A percentile compares a stretch with the other conserved stretches of the same genome.
Evolutionary conservation across 2,797 vertebrate species (phyloP).

Genomic region (Danio jaintianensis): DNA sequence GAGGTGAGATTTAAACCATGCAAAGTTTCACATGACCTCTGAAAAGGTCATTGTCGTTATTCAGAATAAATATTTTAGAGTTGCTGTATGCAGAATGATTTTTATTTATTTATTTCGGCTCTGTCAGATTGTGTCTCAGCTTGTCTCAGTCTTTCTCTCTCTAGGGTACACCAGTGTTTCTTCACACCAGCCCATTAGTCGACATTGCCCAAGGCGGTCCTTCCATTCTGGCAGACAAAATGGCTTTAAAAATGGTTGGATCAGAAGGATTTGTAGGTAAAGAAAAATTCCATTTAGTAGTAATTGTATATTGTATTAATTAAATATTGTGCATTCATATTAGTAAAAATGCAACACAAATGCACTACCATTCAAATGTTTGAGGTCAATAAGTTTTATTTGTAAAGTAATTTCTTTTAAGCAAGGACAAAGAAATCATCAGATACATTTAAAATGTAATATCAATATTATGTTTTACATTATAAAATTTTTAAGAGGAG

Average conservation of each 20-base stretch:
- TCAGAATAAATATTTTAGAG: constrained; percentile 12
- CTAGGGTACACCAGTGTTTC: constrained; percentile 86
- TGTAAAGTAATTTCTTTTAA: background rate
- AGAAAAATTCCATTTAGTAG: constrained; percentile 7
- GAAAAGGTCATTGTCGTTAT: constrained; percentile 4
- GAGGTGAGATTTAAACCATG: constrained; percentile 41
- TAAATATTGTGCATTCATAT: background rate
- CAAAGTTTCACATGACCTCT: background rate
- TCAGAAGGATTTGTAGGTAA: constrained; percentile 86
- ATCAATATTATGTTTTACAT: no score
- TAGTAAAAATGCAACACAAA: background rate
- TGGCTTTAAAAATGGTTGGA: constrained; percentile 87
- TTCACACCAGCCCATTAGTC: constrained; percentile 86
- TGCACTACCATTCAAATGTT: background rate
- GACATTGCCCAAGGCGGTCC: constrained; percentile 86
- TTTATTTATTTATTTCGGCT: background rate
- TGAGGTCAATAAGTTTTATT: background rate
- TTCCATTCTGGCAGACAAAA: constrained; percentile 85
- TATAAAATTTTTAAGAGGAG: no score
- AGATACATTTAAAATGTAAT: no score
- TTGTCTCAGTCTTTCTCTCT: background rate
- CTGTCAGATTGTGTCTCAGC: background rate
- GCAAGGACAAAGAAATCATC: background rate
- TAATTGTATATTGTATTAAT: background rate
- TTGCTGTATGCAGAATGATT: background rate